Evolutionary conservation across 2,113 vertebrate genomes (phyloP).

Genomic region (Cromileptes altivelis): DNA sequence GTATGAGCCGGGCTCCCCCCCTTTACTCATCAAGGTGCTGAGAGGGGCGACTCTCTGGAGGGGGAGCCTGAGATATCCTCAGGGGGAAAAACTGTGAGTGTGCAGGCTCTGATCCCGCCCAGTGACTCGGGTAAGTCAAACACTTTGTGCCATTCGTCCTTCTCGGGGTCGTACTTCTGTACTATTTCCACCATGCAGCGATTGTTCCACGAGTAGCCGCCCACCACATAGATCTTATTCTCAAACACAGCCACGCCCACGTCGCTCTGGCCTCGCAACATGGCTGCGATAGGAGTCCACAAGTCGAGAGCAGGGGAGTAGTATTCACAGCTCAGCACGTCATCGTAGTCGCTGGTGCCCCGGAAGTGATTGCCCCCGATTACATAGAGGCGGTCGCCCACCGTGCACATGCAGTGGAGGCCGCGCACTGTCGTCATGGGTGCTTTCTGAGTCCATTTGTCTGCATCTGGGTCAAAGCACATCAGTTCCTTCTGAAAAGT

Average conservation of each 20-base stretch:
- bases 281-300: conserved; percentile 98
- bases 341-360: conserved; percentile 98
- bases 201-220: conserved; percentile 99
- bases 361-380: conserved; percentile 99
- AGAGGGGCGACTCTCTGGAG: conserved; percentile 95
- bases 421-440: conserved; percentile 99
- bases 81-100: conserved; percentile 96
- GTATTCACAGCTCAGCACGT: conserved; percentile 98
- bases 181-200: conserved; percentile 99
- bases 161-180: conserved; percentile 98
- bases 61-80: conserved; percentile 96
- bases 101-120: conserved; percentile 98
- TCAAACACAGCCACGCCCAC: conserved; percentile 98
- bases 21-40: conserved; percentile 90
- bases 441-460: conserved; percentile 98
- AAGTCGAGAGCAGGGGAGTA: conserved; percentile 96
- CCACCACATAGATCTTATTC: conserved; percentile 99
- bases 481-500: conserved; percentile 99
- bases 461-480: conserved; percentile 98
- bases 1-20: conserved; percentile 72
- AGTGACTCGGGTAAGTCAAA: conserved; percentile 99
- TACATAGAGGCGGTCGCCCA: conserved; percentile 96
- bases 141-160: conserved; percentile 99
- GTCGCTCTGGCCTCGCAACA: conserved; percentile 98
- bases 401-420: conserved; percentile 99